These are phyloP conservation scores for Agrypnus murinus DNA, from an alignment of 2,888 invertebrate genomes.

Conservation along the genomic window DNA sequence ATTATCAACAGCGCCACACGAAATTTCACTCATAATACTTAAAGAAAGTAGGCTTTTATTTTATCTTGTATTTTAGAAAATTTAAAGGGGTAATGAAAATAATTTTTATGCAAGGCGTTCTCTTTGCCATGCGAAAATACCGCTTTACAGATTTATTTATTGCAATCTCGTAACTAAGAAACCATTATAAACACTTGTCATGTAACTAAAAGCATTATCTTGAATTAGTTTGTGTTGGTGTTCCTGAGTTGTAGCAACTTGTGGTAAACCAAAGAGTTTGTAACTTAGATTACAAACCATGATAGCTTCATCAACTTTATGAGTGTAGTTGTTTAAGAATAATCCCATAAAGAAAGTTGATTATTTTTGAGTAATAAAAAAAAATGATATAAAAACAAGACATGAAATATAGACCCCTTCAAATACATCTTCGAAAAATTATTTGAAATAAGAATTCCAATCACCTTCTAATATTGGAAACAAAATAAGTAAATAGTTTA, in stretches of 20 bases:
- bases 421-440: too few relatives aligned
- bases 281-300: slow-evolving; percentile 6
- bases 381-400: too few relatives aligned
- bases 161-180: not conserved
- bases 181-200: not conserved
- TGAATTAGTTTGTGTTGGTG: slow-evolving; percentile 12
- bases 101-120: slow-evolving; percentile 6
- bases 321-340: too few relatives aligned
- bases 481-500: too few relatives aligned
- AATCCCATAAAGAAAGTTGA: too few relatives aligned
- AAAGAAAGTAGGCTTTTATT: slow-evolving; percentile 33
- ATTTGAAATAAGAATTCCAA: too few relatives aligned
- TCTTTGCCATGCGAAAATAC: not conserved
- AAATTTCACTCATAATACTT: slow-evolving; percentile 34
- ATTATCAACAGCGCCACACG: slow-evolving; percentile 42
- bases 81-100: slow-evolving; percentile 24
- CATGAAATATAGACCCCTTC: too few relatives aligned
- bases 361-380: too few relatives aligned
- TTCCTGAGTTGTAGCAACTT: not conserved
- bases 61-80: slow-evolving; percentile 27
- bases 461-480: too few relatives aligned
- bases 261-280: slow-evolving; percentile 2
- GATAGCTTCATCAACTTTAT: not conserved
- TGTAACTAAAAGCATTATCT: not conserved
- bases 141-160: not conserved